Evolutionary conservation across 2,888 invertebrate species (phyloP), one percentile per base, ranked within the genome.

Genomic region (Hyppa rectilinea): DNA sequence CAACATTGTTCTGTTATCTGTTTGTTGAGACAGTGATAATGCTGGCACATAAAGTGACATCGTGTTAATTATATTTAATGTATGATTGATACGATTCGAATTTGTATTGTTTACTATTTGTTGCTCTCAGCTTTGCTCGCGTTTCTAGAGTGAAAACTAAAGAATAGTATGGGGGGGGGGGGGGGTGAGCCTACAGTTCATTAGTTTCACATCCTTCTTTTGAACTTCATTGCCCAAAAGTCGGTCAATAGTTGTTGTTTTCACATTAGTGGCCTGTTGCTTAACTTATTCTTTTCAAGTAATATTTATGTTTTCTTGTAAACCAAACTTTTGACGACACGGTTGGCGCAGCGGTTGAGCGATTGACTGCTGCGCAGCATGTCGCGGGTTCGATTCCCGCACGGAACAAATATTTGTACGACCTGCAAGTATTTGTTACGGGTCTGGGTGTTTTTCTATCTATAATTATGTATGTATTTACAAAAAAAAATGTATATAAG

Each of bases 11-110:
- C 60, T 60, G 55, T 64, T 79, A 79, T 79, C 78, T 60, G 49
- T 76, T 71, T 71, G 70, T 70, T 75, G 70, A 56, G 71, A 63
- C 62, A 49, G 49, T 61, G 58, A 76, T 81, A 79, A 79, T 81
- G 43, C 40, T 38, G 38, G 56, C 36, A 34, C 72, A 65, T 64
- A 78, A 61, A 40, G 40, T 62, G 64, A 72, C 79, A 65, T 59
- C 53, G 45, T 20, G 45, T 56, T 76, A 78, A 72, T 72, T 78
- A 61, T 53, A 76, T 71, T 52, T 72, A 65, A 71, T 75, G 72
- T 52, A 43, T 66, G 62, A 63, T 60, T 79, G 67, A 67, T 60
- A 56, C 31, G 49, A 66, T 56, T 34, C 47, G 29, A 43, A 75
- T 38, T 29, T 9, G 2, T 50, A 66, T 50, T 56, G 50, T 56